These are phyloP conservation scores for Tholera decimalis DNA, from an alignment of 2,888 invertebrate species.

Conservation along the genomic window DNA sequence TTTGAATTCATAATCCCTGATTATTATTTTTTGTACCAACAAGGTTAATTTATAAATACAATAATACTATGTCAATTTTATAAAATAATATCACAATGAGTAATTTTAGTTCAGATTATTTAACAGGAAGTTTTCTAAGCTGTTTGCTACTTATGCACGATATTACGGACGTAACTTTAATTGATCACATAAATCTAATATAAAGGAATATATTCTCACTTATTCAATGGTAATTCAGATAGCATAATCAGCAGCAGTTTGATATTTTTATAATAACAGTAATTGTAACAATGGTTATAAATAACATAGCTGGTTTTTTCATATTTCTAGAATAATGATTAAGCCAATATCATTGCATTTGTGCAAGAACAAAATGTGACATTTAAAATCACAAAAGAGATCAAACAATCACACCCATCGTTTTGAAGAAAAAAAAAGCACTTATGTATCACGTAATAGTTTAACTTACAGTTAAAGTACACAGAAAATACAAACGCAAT, in stretches of 20 bases:
- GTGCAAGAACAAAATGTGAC: constrained; percentile 30
- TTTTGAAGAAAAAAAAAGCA: constrained; percentile 13
- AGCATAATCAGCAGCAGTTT: constrained; percentile 17
- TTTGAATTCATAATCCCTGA: constrained; percentile 23
- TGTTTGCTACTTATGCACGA: constrained; percentile 41
- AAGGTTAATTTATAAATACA: constrained; percentile 35
- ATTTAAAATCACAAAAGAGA: constrained; percentile 30
- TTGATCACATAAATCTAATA: constrained; percentile 29
- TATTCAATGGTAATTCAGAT: constrained; percentile 12
- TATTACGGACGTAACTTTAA: constrained; percentile 50
- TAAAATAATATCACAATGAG: constrained; percentile 65
- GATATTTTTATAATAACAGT: constrained; percentile 16
- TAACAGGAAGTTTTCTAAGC: constrained; percentile 49
- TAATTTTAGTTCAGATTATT: constrained; percentile 46
- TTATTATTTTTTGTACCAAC: constrained; percentile 53
- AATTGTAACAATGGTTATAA: constrained; percentile 6
- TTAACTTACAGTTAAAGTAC: constrained; percentile 11
- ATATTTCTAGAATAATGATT: constrained; percentile 8
- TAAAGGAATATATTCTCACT: constrained; percentile 19
- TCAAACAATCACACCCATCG: constrained; percentile 17
- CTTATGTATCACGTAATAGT: too few species aligned
- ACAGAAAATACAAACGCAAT: constrained; percentile 25
- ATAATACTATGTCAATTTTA: constrained; percentile 39
- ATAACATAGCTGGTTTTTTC: constrained; percentile 15
- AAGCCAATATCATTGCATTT: constrained; percentile 28